Base-by-base conservation (phyloP, 2,888 invertebrate species). In the Creontiades dilutus region DNA sequence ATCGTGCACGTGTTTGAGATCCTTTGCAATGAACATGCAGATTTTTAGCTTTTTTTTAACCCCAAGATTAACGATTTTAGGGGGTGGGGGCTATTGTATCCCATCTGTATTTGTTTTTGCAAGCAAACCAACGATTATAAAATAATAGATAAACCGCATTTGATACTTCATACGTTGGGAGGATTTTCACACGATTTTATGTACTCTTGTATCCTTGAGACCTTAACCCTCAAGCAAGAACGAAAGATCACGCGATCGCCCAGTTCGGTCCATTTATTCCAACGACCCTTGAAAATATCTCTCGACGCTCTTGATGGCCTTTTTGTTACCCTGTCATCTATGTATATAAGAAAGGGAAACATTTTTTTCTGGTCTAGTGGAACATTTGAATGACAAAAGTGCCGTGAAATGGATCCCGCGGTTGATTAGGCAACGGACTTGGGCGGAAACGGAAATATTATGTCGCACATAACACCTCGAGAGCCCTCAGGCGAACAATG, bases 381-480 rank as follows among this genome's bases (percentile, higher is more conserved):
- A 52, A 1, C 52, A 80, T 82, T 55, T 55, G 52, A 82, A 82
- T 82, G 27, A 27, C 27, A 82, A 82, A 52, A 37, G 82, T 37
- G 19, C 27, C 52, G 52, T 82, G 82, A 52, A 82, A 82, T 82
- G 82, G 82, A 82, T 82, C 82, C 55, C 52, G 27, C 27, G 47
- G 78, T 80, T 28, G 78, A 80, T 46, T 47, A 80, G 68, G 68
- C 68, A 68, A 68, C 27, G n/a, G 27, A 47, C 37, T 12, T n/a
- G 46, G 81, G 46, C 86, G 86, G 86, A 86, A 86, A 86, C 86
- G 86, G 86, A 75, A 86, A 86, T 52, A 68, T 76, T 86, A 86
- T 37, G 13, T 37, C 11, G 86, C 86, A 86, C 68, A 86, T 86
- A 76, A 86, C 86, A 86, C 86, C 86, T 68, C 61, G 85, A 61